A percentile compares a stretch with the other conserved stretches of the same genome.
These are phyloP conservation scores for Gobiocypris rarus DNA, from an alignment of 2,113 vertebrate species.

Conservation along the genomic window DNA sequence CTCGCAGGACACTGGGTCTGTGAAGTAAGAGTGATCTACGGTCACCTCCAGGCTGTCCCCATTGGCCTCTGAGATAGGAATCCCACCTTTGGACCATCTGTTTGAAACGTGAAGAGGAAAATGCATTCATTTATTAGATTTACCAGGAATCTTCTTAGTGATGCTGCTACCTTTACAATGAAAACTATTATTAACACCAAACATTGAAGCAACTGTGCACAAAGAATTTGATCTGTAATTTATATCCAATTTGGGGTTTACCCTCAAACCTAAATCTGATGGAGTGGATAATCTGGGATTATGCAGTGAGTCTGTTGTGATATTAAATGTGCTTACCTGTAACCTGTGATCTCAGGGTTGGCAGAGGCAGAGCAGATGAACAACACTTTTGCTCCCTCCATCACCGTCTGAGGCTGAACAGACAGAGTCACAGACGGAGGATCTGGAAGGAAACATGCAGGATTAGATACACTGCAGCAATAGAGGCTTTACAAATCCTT, in stretches of 20 bases:
- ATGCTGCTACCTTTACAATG: background rate
- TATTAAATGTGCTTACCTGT: slow-evolving; percentile 77
- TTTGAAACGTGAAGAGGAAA: slow-evolving; percentile 5
- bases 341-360: slow-evolving; percentile 88
- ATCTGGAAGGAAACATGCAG: slow-evolving; percentile 70
- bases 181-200: background rate
- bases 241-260: slow-evolving; percentile 38
- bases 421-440: slow-evolving; percentile 87
- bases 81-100: slow-evolving; percentile 90
- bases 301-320: slow-evolving; percentile 1
- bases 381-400: slow-evolving; percentile 85
- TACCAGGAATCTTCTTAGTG: background rate
- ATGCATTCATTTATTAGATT: background rate
- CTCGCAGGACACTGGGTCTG: slow-evolving; percentile 88
- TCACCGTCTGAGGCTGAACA: slow-evolving; percentile 85
- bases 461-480: slow-evolving; percentile 32
- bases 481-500: slow-evolving; percentile 25
- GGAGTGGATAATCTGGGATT: slow-evolving; percentile 47
- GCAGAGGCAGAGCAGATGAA: slow-evolving; percentile 87
- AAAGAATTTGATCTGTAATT: slow-evolving; percentile 26
- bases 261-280: slow-evolving; percentile 28
- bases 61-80: slow-evolving; percentile 83
- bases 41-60: slow-evolving; percentile 84
- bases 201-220: background rate
- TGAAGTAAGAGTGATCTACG: slow-evolving; percentile 88